Base-by-base conservation (phyloP, 2,888 invertebrate species). In the Lysandra bellargus region DNA sequence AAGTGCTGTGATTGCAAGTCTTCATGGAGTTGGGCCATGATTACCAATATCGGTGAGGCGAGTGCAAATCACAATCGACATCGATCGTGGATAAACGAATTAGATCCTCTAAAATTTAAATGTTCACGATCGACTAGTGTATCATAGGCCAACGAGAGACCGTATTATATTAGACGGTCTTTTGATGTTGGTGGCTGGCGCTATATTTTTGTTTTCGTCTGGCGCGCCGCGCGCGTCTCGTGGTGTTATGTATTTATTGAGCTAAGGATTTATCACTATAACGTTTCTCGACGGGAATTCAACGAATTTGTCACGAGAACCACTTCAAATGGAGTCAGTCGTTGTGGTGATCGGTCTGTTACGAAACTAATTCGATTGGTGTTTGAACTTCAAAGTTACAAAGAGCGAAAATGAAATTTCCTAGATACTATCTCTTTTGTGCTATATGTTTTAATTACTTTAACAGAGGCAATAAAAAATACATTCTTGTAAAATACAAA, bases 121-220 rank as follows among this genome's bases (percentile, higher is more conserved):
- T 44, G 44, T 12, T 57, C 4, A 4, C 57, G 4, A 17, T 57
- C 57, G 57, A 17, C 3, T 17, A 57, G 14, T 17, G 4, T 57
- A 4, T 17, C 17, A 17, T 57, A 57, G 17, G 57, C 57, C 17
- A 17, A 57, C 57, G 57, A 17, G 57, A 30, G 4, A 30, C 23
- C 64, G 2, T 30, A 64, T 30, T 30, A 6, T 61, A 61, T 9
- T 2, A 30, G 9, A 64, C 64, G 3, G 64, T 64, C 64, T 64
- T 61, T 64, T 64, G 64, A 64, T 64, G 30, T 64, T 30, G 30
- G 17, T 2, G 14, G 57, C 3, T 64, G 12, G 64, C 30, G 23
- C 23, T 9, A n/a, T 64, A 69, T 69, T 69, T 69, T 69, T 69
- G 69, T 69, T 69, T 69, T 33, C 14, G 69, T 69, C 69, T 69